Evolutionary conservation across 2,888 invertebrate genomes (phyloP).

Genomic region (Noctua fimbriata): DNA sequence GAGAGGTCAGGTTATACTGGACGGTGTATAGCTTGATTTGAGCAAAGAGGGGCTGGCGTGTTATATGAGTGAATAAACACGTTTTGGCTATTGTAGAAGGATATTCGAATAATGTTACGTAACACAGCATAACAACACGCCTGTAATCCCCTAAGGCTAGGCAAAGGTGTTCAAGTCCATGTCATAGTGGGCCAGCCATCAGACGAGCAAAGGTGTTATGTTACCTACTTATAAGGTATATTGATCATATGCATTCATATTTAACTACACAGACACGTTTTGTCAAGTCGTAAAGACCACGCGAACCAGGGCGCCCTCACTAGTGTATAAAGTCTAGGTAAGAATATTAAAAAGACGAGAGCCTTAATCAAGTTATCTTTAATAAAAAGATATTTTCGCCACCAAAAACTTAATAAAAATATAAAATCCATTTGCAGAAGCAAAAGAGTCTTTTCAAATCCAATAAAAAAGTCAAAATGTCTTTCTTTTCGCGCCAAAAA

Average conservation of each 20-base stretch:
- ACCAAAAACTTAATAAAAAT: conserved; percentile 21
- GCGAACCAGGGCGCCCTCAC: background rate
- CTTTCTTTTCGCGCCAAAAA: conserved; percentile 35
- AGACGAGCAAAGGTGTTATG: too few relatives aligned
- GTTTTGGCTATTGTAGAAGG: background rate
- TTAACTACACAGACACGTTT: background rate
- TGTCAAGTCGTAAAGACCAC: background rate
- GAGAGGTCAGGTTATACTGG: background rate
- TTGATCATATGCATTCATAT: too few relatives aligned
- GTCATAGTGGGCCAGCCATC: too few relatives aligned
- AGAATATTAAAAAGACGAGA: background rate
- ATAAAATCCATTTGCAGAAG: background rate
- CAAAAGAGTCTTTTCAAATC: conserved; percentile 17
- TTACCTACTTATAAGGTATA: too few relatives aligned
- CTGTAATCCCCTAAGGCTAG: too few relatives aligned
- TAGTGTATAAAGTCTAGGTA: background rate
- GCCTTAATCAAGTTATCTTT: conserved; percentile 6
- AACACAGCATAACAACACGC: background rate
- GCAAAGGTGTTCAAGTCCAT: too few relatives aligned
- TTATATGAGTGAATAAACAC: background rate
- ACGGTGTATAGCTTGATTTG: background rate
- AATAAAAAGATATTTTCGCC: background rate
- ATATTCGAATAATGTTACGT: background rate
- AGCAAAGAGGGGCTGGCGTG: background rate
- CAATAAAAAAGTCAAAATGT: conserved; percentile 40